Conservation (phyloP, 2,888 invertebrate genomes). For the Polydrusus cervinus region DNA sequence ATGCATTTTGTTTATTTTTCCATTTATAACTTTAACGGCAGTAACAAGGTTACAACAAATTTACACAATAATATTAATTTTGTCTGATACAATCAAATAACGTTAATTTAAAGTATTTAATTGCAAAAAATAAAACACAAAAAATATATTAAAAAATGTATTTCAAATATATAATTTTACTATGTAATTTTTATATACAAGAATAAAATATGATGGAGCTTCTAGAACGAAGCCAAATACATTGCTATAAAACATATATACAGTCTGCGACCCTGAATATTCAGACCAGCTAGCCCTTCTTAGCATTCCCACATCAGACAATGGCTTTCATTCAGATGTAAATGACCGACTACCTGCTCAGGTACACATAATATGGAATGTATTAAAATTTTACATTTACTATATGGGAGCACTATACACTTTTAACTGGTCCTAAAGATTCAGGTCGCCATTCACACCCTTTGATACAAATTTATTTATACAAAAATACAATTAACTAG, state of each 20-base stretch:
- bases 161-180: conserved; percentile 66
- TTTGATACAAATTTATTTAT: conserved; percentile 56
- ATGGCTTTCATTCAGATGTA: conserved; percentile 52
- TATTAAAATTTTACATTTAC: conserved; percentile 3
- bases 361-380: conserved; percentile 53
- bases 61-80: conserved; percentile 41
- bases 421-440: conserved; percentile 49
- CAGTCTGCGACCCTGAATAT: conserved; percentile 57
- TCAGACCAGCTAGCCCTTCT: conserved; percentile 49
- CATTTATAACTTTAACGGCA: conserved; percentile 42
- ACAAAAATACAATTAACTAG: conserved; percentile 62
- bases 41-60: conserved; percentile 47
- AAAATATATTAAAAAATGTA: conserved; percentile 65
- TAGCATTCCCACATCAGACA: conserved; percentile 42
- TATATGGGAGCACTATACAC: conserved; percentile 32
- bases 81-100: conserved; percentile 41
- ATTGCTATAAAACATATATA: conserved; percentile 58
- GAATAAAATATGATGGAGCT: conserved; percentile 66
- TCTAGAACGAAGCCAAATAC: conserved; percentile 67
- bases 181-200: conserved; percentile 66
- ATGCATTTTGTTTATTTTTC: conserved; percentile 31
- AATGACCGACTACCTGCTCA: conserved; percentile 55
- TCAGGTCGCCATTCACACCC: conserved; percentile 51
- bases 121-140: conserved; percentile 43
- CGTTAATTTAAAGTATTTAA: conserved; percentile 26